Conservation (phyloP, 2,113 vertebrate species). For the Tachysurus vachellii region DNA sequence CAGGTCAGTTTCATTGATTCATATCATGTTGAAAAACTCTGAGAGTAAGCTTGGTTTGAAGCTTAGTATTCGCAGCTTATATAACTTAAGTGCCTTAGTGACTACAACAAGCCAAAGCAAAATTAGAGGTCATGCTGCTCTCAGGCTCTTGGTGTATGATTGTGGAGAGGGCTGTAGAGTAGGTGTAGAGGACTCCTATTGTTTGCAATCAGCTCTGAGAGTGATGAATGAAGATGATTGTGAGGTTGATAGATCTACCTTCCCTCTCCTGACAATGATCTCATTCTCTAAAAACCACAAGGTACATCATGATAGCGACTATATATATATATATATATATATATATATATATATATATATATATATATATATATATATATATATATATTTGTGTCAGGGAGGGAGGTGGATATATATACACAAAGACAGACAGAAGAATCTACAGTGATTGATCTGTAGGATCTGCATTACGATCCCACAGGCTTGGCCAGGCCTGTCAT, state of each 20-base stretch:
- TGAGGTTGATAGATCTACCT: conserved; percentile 49
- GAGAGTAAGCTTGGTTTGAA: not conserved
- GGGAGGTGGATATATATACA: not conserved
- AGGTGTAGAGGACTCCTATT: conserved; percentile 60
- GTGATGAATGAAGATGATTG: conserved; percentile 47
- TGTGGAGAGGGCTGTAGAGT: conserved; percentile 16
- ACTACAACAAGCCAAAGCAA: conserved; percentile 36
- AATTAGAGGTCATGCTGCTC: conserved; percentile 22
- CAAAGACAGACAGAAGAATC: not conserved
- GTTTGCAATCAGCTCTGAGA: conserved; percentile 67
- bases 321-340: conserved; percentile 23
- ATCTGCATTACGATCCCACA: conserved; percentile 56
- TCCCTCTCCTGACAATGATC: conserved; percentile 50
- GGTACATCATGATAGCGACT: conserved; percentile 63
- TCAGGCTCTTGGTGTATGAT: conserved; percentile 27
- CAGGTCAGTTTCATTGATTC: too few relatives aligned
- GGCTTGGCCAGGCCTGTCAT: conserved; percentile 48
- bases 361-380: not conserved
- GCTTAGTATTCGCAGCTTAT: conserved; percentile 17
- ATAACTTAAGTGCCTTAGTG: conserved; percentile 27
- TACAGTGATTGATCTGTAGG: not conserved
- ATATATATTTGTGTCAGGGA: conserved; percentile 46
- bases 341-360: not conserved
- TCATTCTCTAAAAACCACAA: conserved; percentile 61
- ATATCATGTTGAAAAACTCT: not conserved